A percentile compares a stretch with the other conserved stretches of the same genome.
phyloP scores from a whole-genome alignment of 2,797 vertebrate species.

The Kryptolebias ocellatus region DNA sequence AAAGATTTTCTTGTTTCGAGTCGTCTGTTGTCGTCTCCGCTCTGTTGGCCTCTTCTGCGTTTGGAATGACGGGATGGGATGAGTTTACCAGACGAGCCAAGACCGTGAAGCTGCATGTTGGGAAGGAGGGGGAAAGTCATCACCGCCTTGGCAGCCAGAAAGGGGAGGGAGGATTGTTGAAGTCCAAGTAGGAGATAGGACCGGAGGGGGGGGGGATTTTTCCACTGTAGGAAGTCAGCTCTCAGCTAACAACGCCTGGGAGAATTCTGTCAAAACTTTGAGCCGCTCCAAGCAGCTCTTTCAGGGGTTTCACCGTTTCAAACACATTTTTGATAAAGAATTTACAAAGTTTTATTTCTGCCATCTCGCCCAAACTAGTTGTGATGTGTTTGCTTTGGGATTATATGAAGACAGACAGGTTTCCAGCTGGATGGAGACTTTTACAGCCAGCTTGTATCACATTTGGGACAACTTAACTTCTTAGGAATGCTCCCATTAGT shows the following conservation, averaged over 20 bases:
- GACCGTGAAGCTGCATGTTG: conserved; percentile 50
- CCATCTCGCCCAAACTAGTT: not conserved
- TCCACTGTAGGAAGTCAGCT: conserved; percentile 58
- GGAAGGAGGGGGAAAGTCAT: conserved; percentile 57
- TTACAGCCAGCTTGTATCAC: no score
- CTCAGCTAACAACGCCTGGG: conserved; percentile 55
- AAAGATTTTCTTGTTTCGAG: conserved; percentile 42
- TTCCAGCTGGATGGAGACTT: no score
- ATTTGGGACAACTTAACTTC: no score
- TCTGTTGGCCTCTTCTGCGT: conserved; percentile 46
- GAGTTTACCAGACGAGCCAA: conserved; percentile 71
- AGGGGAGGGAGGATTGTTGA: conserved; percentile 41
- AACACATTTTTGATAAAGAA: not conserved
- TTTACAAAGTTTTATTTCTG: not conserved
- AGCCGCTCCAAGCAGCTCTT: conserved; percentile 27
- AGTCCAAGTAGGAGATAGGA: conserved; percentile 54
- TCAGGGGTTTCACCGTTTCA: conserved; percentile 22
- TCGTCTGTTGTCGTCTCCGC: conserved; percentile 46
- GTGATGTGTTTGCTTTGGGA: no score
- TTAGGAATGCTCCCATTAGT: no score
- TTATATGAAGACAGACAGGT: no score
- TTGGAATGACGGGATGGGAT: conserved; percentile 42
- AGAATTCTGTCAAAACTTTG: conserved; percentile 38
- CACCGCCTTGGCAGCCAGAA: conserved; percentile 49
- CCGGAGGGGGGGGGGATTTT: conserved; percentile 50